These are phyloP conservation scores for Ploceus nigricollis DNA, from an alignment of 2,113 vertebrate genomes.

Conservation along the genomic window DNA sequence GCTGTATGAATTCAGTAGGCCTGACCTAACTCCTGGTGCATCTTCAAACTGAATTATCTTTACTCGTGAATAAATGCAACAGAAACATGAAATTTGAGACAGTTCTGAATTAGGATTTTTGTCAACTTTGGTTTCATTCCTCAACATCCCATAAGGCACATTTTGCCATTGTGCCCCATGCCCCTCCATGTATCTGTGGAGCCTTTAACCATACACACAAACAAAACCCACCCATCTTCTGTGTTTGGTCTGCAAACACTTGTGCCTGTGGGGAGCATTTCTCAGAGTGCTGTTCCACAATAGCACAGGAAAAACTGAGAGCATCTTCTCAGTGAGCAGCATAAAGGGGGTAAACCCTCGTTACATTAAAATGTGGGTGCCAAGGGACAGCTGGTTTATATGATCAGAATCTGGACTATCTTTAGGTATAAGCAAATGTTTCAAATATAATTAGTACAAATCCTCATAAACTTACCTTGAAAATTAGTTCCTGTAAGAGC, in stretches of 20 bases:
- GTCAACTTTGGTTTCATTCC: not conserved
- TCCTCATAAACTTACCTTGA: not conserved
- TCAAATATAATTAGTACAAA: constrained; percentile 29
- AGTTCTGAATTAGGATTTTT: not conserved
- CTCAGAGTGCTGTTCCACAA: accelerated
- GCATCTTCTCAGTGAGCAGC: not conserved
- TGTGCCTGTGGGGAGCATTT: not conserved
- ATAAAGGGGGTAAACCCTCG: not conserved
- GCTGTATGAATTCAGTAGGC: not conserved
- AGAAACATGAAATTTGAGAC: not conserved
- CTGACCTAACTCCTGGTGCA: not conserved
- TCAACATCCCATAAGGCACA: not conserved
- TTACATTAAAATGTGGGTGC: not conserved
- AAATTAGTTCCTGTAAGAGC: constrained; percentile 43
- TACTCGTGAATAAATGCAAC: not conserved
- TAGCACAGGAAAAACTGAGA: not conserved
- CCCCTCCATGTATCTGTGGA: not conserved
- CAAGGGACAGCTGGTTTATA: not conserved
- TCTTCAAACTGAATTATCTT: constrained; percentile 9
- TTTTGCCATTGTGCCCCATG: not conserved
- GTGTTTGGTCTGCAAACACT: not conserved
- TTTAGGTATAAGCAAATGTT: constrained; percentile 16
- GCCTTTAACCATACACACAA: not conserved
- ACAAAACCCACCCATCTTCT: not conserved
- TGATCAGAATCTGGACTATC: not conserved